A percentile compares a stretch with the other conserved stretches of the same genome.
phyloP scores from a whole-genome alignment of 1,140 invertebrate genomes.

The Leptopilina clavipes region DNA sequence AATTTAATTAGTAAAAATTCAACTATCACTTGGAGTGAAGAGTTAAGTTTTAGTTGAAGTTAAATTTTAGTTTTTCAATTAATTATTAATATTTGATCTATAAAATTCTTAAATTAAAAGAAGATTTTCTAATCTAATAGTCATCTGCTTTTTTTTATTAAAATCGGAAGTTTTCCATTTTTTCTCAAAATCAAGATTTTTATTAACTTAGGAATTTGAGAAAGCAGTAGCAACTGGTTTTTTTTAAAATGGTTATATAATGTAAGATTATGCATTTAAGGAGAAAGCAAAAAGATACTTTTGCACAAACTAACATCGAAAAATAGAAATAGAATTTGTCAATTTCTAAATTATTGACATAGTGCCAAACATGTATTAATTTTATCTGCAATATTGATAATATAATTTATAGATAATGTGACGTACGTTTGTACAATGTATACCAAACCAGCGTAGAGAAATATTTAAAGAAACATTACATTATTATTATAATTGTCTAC shows the following conservation, averaged over 20 bases:
- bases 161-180: slow-evolving; percentile 31
- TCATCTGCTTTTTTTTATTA: slow-evolving; percentile 35
- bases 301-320: not conserved
- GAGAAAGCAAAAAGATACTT: slow-evolving; percentile 12
- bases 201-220: not conserved
- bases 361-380: not conserved
- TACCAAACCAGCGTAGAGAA: not conserved
- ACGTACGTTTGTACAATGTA: not conserved
- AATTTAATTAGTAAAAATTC: too few species aligned
- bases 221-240: slow-evolving; percentile 8
- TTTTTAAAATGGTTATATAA: not conserved
- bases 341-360: not conserved
- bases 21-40: too few species aligned
- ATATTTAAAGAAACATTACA: not conserved
- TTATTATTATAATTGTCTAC: not conserved
- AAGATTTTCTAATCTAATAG: not conserved
- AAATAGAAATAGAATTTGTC: slow-evolving; percentile 1
- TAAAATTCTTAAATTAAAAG: too few species aligned
- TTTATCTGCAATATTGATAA: not conserved
- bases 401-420: slow-evolving; percentile 4
- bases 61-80: too few species aligned
- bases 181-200: not conserved
- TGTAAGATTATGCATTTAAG: not conserved
- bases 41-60: too few species aligned
- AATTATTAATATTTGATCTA: too few species aligned